Percentiles rank a stretch among this genome's conserved stretches.
phyloP scores from a whole-genome alignment of 2,888 invertebrate species.

The Drosophila formosana region DNA sequence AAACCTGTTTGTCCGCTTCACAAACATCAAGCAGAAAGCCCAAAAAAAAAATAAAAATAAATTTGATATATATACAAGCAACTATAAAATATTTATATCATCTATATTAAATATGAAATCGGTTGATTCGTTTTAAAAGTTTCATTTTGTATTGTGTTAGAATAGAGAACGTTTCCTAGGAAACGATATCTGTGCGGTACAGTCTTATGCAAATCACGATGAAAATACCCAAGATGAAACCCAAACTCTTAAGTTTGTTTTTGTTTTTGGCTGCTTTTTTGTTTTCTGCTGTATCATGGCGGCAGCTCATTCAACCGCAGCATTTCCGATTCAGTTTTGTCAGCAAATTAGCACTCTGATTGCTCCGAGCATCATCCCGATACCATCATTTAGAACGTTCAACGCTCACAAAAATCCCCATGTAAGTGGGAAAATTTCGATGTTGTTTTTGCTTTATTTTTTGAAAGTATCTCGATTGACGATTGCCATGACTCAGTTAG shows the following conservation, averaged over 20 bases:
- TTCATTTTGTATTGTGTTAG: constrained; percentile 10
- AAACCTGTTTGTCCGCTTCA: constrained; percentile 61
- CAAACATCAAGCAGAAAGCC: constrained; percentile 32
- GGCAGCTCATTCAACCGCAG: constrained; percentile 47
- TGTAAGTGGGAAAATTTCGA: constrained; percentile 73
- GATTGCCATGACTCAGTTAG: constrained; percentile 70
- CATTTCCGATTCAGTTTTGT: constrained; percentile 64
- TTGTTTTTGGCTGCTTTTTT: constrained; percentile 8
- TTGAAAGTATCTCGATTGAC: constrained; percentile 61
- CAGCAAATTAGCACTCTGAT: constrained; percentile 49
- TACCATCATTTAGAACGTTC: constrained; percentile 58
- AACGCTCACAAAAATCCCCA: constrained; percentile 62
- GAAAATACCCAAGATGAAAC: constrained; percentile 38
- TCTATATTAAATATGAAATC: not conserved
- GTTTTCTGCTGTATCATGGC: constrained; percentile 4
- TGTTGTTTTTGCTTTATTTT: constrained; percentile 24
- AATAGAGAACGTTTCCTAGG: constrained; percentile 64
- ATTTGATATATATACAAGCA: not conserved
- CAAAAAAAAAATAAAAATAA: constrained; percentile 11
- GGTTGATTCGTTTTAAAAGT: constrained; percentile 3
- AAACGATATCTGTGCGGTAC: constrained; percentile 44
- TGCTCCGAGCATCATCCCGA: constrained; percentile 3
- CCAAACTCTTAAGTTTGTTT: constrained; percentile 8
- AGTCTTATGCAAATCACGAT: constrained; percentile 65
- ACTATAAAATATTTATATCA: not conserved